Evolutionary conservation across 2,113 vertebrate species (phyloP), one percentile per base, ranked within the genome.

Genomic region (Danio rerio): DNA sequence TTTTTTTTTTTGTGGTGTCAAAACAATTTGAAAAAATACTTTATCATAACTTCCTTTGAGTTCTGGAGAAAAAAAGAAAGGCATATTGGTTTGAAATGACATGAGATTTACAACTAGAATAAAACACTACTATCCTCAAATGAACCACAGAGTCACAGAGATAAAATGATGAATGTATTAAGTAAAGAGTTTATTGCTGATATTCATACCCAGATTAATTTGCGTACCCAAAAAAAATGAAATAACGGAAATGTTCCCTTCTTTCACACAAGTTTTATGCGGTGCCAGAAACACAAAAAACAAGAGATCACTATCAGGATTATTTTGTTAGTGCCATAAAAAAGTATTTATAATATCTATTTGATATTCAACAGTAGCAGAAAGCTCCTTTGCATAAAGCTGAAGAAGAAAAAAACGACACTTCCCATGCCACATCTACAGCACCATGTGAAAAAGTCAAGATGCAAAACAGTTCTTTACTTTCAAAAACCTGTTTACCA

Each of bases 331-430:
- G 12, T 31, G 43, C n/a, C 16, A 43, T 59, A 47, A 6, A 75
- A 47, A 75, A 5, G n/a, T 5, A 47, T 15, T 59, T 6, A 47
- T 74, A 0, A 74, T 59, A 18, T 75, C 11, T 59, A 47, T 8
- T 59, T 59, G 72, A 47, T 59, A 59, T 59, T 62, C 7, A 53
- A 42, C 71, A 49, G 31, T 11, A 73, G 20, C 49, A 18, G 21
- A 69, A 58, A 9, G 16, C n/a, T 78, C 50, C 65, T 88, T 86
- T 83, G 82, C 84, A 86, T 87, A 81, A 68, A 76, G 79, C 74
- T 81, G 45, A 72, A 56, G 20, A 31, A 1, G 31, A 31, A 31
- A 58, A 31, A 74, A 74, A 66, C 42, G 73, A 43, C n/a, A 5
- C 20, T 42, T 66, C 6, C 16, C 53, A 40, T 1, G 5, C 31